These are phyloP conservation scores for Spodoptera frugiperda DNA, from an alignment of 1,140 invertebrate species.

Conservation along the genomic window DNA sequence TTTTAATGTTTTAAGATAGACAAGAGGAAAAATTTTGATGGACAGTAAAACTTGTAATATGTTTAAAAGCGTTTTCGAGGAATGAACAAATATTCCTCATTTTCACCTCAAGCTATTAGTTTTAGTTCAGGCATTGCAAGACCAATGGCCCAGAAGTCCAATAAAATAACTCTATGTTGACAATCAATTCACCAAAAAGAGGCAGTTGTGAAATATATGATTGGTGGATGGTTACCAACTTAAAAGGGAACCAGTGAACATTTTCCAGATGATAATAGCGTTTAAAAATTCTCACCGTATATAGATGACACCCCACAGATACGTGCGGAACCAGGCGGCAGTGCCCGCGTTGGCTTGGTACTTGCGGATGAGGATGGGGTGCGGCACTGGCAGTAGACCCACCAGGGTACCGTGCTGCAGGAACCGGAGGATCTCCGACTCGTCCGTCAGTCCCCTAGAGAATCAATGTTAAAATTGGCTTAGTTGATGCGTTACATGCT, in stretches of 20 bases:
- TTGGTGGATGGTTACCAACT: too few species aligned
- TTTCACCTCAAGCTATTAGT: too few species aligned
- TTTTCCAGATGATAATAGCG: too few species aligned
- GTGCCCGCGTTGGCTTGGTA: constrained; percentile 99
- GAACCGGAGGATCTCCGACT: constrained; percentile 99
- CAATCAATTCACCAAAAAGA: too few species aligned
- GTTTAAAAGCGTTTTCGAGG: too few species aligned
- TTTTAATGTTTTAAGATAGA: not conserved
- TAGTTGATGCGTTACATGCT: not conserved
- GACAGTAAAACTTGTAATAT: too few species aligned
- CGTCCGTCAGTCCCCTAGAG: constrained; percentile 97
- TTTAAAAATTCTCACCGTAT: constrained; percentile 89
- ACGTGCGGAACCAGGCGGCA: constrained; percentile 99
- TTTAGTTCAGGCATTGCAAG: too few species aligned
- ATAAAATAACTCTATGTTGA: too few species aligned
- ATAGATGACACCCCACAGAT: constrained; percentile 99
- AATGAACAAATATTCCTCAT: too few species aligned
- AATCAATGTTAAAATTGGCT: not conserved
- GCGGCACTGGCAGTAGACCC: constrained; percentile 98
- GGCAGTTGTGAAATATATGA: too few species aligned
- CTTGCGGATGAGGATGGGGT: constrained; percentile 99
- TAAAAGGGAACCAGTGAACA: too few species aligned
- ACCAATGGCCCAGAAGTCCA: too few species aligned
- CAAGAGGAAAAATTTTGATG: not conserved
- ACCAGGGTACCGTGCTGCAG: constrained; percentile 99